phyloP scores from a whole-genome alignment of 2,113 vertebrate genomes.

The Aptenodytes patagonicus region DNA sequence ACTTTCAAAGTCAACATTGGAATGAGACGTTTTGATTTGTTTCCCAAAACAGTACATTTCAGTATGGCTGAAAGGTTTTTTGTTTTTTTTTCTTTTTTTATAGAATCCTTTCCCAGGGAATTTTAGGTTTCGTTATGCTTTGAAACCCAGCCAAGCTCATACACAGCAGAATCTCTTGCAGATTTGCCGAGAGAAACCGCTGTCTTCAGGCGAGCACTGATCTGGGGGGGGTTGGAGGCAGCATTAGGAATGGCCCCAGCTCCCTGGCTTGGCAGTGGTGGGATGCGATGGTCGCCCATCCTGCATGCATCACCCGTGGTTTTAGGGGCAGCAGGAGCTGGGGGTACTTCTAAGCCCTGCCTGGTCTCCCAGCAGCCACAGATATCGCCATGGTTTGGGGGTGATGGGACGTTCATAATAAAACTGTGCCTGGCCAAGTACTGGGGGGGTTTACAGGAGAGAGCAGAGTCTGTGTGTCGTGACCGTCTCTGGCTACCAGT shows the following conservation, averaged over 20 bases:
- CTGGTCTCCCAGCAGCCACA: background rate
- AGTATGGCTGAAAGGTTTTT: background rate
- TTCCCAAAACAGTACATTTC: constrained; percentile 51
- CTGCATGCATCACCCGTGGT: fast-evolving
- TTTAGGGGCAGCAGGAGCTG: background rate
- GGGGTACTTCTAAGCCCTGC: background rate
- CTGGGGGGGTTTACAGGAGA: background rate
- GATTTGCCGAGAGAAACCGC: background rate
- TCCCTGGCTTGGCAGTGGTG: background rate
- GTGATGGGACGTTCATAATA: background rate
- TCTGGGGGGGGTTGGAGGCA: background rate
- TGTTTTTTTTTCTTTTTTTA: background rate
- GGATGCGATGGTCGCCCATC: background rate
- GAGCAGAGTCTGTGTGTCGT: background rate
- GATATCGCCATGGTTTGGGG: fast-evolving
- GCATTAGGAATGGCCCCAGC: fast-evolving
- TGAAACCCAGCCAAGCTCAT: constrained; percentile 13
- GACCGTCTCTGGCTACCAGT: background rate
- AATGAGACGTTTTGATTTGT: constrained; percentile 52
- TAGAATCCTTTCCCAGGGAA: constrained; percentile 33
- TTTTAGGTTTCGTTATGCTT: constrained; percentile 25
- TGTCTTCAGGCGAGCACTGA: background rate
- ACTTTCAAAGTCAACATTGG: constrained; percentile 51
- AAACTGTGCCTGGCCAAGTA: background rate
- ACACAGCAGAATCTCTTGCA: background rate